A percentile compares a stretch with the other conserved stretches of the same genome.
These are phyloP conservation scores for Sitophilus oryzae DNA, from an alignment of 1,140 invertebrate species.

Conservation along the genomic window DNA sequence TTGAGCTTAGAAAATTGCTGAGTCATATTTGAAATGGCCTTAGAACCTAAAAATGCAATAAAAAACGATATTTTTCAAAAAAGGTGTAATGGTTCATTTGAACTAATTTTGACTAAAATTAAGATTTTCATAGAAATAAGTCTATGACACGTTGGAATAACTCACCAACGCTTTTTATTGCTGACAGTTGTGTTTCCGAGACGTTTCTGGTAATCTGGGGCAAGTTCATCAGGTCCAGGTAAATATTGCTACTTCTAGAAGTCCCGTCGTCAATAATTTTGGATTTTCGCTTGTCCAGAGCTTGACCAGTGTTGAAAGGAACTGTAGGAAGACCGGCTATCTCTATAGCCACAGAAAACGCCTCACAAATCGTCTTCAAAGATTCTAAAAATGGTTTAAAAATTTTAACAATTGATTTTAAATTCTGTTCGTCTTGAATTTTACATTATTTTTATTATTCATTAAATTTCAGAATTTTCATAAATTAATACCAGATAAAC, in stretches of 20 bases:
- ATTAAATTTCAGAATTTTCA: no score
- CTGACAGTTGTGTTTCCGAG: conserved; percentile 58
- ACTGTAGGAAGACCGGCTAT: conserved; percentile 58
- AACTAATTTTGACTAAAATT: no score
- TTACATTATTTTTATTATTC: no score
- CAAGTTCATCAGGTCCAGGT: conserved; percentile 52
- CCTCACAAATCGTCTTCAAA: conserved; percentile 78
- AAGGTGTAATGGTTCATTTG: no score
- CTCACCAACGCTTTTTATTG: conserved; percentile 58
- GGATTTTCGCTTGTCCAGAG: conserved; percentile 68
- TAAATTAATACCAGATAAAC: not conserved
- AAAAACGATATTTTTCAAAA: no score
- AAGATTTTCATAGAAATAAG: no score
- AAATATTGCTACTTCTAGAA: conserved; percentile 45
- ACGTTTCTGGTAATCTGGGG: conserved; percentile 57
- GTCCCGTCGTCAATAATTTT: conserved; percentile 54
- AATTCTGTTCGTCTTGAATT: no score
- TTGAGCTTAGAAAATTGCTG: conserved; percentile 80
- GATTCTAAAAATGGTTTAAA: conserved; percentile 84
- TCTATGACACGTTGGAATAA: no score
- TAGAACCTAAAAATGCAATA: conserved; percentile 55
- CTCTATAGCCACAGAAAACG: conserved; percentile 74
- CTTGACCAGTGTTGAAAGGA: conserved; percentile 57
- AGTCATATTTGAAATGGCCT: conserved; percentile 76
- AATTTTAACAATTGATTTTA: no score